A percentile compares a stretch with the other conserved stretches of the same genome.
phyloP scores from a whole-genome alignment of 2,888 invertebrate species.

The Drosophila histrio region DNA sequence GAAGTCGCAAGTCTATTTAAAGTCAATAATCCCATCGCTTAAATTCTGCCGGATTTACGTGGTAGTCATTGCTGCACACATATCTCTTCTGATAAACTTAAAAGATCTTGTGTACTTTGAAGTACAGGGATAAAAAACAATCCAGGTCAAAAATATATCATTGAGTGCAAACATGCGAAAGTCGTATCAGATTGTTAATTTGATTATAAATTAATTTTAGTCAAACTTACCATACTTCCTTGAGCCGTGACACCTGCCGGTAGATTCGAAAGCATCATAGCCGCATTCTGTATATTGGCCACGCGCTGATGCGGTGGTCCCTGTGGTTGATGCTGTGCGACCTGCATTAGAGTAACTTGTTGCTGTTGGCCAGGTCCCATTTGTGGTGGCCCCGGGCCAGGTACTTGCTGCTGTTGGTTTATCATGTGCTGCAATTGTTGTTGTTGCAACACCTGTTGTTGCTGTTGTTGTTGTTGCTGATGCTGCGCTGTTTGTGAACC shows the following conservation, averaged over 20 bases:
- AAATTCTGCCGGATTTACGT: no score
- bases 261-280: constrained; percentile 81
- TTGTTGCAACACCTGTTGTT: constrained; percentile 85
- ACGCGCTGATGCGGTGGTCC: constrained; percentile 83
- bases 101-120: no score
- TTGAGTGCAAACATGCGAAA: no score
- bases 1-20: no score
- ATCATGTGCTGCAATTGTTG: constrained; percentile 85
- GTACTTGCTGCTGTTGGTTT: constrained; percentile 80
- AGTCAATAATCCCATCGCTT: no score
- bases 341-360: constrained; percentile 70
- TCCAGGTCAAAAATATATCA: no score
- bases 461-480: constrained; percentile 77
- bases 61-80: no score
- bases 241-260: constrained; percentile 75
- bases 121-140: no score
- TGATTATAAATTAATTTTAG: not conserved
- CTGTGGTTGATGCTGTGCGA: constrained; percentile 66
- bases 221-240: constrained; percentile 82
- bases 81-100: no score
- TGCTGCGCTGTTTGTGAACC: constrained; percentile 78
- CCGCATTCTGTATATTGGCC: constrained; percentile 83
- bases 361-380: constrained; percentile 75
- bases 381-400: constrained; percentile 82
- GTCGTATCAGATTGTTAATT: no score